A percentile compares a stretch with the other conserved stretches of the same genome.
Conservation (phyloP, 2,113 vertebrate species). For the Lagopus leucura region DNA sequence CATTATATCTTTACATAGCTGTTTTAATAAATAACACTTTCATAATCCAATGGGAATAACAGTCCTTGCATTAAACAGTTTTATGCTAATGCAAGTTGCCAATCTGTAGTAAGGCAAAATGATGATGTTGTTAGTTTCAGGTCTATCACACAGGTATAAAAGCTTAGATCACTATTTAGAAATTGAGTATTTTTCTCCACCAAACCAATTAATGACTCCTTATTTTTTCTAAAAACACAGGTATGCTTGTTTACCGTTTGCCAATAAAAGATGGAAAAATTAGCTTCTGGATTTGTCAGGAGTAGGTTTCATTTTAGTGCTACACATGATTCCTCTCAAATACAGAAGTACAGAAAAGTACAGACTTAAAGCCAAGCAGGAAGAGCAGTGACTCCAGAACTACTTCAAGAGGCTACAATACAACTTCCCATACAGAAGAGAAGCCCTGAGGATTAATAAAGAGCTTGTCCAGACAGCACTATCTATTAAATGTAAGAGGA, state of each 20-base stretch:
- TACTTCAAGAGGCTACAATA: not conserved
- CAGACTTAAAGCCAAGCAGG: not conserved
- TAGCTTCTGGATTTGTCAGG: not conserved
- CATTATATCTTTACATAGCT: not conserved
- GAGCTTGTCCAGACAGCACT: not conserved
- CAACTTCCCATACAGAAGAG: not conserved
- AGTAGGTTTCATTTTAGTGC: not conserved
- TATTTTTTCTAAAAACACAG: not conserved
- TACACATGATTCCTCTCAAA: not conserved
- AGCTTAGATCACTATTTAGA: not conserved
- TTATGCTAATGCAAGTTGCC: not conserved
- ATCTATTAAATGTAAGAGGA: not conserved
- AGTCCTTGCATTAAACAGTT: not conserved
- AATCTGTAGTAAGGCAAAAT: not conserved
- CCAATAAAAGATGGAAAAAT: not conserved
- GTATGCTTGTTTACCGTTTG: not conserved
- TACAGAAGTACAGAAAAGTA: not conserved
- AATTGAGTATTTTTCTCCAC: not conserved
- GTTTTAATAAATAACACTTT: not conserved
- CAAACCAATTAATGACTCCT: not conserved
- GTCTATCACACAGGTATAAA: not conserved
- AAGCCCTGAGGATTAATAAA: not conserved
- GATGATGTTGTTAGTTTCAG: not conserved
- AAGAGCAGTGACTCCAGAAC: not conserved
- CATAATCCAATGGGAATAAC: not conserved